A percentile compares a stretch with the other conserved stretches of the same genome.
These are phyloP conservation scores for Tetramorium parvispinum DNA, from an alignment of 1,140 invertebrate genomes.

Conservation along the genomic window DNA sequence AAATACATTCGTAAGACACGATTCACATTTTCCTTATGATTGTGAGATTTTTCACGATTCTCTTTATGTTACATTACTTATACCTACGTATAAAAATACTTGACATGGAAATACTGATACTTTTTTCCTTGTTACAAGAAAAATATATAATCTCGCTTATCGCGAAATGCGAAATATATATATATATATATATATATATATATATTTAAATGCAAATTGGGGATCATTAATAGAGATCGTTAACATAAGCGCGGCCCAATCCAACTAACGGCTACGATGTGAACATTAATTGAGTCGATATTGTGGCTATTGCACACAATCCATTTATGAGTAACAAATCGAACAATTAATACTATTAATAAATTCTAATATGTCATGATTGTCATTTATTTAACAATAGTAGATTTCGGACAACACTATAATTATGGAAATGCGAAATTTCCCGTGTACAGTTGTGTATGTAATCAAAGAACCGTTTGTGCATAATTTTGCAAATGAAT, in stretches of 20 bases:
- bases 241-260: background rate
- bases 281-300: background rate
- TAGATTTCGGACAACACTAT: background rate
- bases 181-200: background rate
- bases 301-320: background rate
- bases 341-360: constrained; percentile 14
- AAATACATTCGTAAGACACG: background rate
- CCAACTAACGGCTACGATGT: background rate
- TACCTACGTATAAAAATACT: background rate
- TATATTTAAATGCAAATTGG: background rate
- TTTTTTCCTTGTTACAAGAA: background rate
- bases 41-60: background rate
- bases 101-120: background rate
- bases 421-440: background rate
- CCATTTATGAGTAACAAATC: background rate
- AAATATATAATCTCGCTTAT: too few species aligned
- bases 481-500: background rate
- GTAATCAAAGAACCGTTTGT: background rate
- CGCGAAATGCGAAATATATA: background rate
- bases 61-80: background rate
- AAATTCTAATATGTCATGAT: background rate
- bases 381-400: background rate
- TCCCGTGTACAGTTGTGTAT: background rate
- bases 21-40: background rate
- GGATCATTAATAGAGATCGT: background rate